Evolutionary conservation across 2,888 invertebrate species (phyloP).

Genomic region (Drosophila anceps): DNA sequence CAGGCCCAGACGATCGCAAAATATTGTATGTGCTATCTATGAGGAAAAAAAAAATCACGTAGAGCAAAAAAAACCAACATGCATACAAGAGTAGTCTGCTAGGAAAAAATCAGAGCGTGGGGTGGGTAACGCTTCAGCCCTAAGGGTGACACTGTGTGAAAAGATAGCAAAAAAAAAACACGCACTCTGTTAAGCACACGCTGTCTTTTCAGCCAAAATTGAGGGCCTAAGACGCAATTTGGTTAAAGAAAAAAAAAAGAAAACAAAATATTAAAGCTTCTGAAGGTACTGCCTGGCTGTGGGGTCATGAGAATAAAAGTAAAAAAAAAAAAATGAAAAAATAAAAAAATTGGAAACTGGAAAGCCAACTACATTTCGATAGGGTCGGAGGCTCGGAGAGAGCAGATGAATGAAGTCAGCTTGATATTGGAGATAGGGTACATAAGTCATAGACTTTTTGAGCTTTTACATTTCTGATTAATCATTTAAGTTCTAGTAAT

Average conservation of each 20-base stretch:
- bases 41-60: conserved; percentile 30
- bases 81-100: conserved; percentile 46
- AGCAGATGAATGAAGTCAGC: neutral
- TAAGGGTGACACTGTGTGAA: conserved; percentile 53
- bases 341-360: conserved; percentile 47
- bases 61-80: conserved; percentile 34
- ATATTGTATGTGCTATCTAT: conserved; percentile 42
- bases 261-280: conserved; percentile 41
- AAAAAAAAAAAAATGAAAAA: conserved; percentile 25
- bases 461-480: neutral
- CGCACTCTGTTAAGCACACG: conserved; percentile 31
- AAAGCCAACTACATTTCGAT: conserved; percentile 24
- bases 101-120: conserved; percentile 23
- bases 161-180: conserved; percentile 33
- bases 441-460: neutral
- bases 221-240: conserved; percentile 3
- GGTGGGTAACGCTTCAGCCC: conserved; percentile 22
- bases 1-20: conserved; percentile 63
- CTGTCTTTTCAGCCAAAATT: conserved; percentile 44
- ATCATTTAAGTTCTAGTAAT: neutral
- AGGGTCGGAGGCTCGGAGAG: neutral
- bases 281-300: conserved; percentile 18
- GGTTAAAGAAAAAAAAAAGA: conserved; percentile 12
- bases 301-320: conserved; percentile 47
- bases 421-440: neutral